A percentile compares a stretch with the other conserved stretches of the same genome.
Evolutionary conservation across 2,888 invertebrate genomes (phyloP).

Genomic region (Cryptops parisi): DNA sequence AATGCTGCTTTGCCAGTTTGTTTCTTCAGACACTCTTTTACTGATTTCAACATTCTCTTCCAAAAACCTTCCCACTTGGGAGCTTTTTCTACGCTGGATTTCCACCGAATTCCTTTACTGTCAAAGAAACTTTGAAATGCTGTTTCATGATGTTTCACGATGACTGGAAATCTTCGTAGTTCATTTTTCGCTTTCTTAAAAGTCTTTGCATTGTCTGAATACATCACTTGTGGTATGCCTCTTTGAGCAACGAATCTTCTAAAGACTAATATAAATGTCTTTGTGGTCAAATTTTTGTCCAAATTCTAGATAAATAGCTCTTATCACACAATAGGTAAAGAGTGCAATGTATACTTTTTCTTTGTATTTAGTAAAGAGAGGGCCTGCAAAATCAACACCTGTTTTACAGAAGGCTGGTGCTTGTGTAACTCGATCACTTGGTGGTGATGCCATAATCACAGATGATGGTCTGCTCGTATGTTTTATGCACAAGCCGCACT

Average conservation of each 20-base stretch:
- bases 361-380: not conserved
- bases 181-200: not conserved
- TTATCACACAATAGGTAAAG: no score
- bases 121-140: not conserved
- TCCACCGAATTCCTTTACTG: not conserved
- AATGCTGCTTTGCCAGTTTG: not conserved
- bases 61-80: not conserved
- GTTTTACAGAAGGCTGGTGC: not conserved
- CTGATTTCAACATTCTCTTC: not conserved
- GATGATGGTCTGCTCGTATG: no score
- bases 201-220: no score
- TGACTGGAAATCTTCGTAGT: not conserved
- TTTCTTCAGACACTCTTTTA: not conserved
- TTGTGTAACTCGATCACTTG: no score
- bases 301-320: not conserved
- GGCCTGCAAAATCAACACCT: constrained; percentile 3
- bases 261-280: not conserved
- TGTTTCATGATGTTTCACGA: not conserved
- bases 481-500: no score
- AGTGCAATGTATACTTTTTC: not conserved
- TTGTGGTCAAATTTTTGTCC: not conserved
- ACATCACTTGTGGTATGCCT: no score
- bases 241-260: not conserved
- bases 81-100: not conserved
- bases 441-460: no score